Percentiles rank a stretch among this genome's conserved stretches.
These are phyloP conservation scores for Geococcyx californianus DNA, from an alignment of 2,113 vertebrate genomes.

Conservation along the genomic window DNA sequence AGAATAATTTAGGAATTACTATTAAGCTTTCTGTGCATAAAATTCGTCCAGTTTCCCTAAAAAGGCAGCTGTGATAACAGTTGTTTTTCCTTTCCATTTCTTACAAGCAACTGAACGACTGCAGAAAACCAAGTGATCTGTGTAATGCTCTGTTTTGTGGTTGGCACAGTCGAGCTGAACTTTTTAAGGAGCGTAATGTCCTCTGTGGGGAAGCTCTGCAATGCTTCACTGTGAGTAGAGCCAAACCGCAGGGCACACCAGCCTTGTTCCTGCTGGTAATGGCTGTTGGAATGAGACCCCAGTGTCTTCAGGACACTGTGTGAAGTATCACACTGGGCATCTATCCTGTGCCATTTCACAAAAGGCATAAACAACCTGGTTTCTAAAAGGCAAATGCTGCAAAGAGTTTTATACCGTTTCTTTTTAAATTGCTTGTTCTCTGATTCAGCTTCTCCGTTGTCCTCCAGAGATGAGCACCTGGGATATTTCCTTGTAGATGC, in stretches of 20 bases:
- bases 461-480: background rate
- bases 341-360: background rate
- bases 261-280: background rate
- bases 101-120: accelerated
- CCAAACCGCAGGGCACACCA: background rate
- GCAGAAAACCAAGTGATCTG: background rate
- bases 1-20: background rate
- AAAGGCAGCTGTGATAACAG: background rate
- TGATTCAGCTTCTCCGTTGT: background rate
- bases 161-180: background rate
- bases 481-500: background rate
- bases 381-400: background rate
- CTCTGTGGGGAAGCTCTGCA: background rate
- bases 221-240: background rate
- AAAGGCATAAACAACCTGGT: background rate
- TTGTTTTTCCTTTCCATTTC: background rate
- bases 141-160: background rate
- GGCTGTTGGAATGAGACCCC: background rate
- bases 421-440: background rate
- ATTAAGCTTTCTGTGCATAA: background rate
- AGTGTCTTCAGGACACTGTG: background rate
- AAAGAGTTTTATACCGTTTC: background rate
- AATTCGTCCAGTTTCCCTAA: background rate
- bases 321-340: background rate
- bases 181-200: background rate